These are phyloP conservation scores for Ethmia dodecea DNA, from an alignment of 2,888 invertebrate species.

Conservation along the genomic window DNA sequence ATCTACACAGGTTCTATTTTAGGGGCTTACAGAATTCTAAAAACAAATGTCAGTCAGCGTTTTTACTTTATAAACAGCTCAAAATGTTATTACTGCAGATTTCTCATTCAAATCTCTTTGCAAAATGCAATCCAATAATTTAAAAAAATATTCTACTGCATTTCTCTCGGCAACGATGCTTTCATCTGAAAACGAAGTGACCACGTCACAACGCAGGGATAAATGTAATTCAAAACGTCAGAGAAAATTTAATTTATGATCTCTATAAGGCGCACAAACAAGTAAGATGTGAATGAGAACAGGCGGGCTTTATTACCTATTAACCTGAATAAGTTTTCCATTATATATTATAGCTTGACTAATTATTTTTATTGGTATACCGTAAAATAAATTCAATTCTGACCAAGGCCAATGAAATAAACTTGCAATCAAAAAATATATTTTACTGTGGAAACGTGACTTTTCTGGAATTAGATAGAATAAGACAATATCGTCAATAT, in stretches of 20 bases:
- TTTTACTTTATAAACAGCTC: too few species aligned
- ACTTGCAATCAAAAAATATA: background rate
- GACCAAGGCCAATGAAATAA: background rate
- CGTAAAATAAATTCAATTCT: background rate
- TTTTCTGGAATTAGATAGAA: background rate
- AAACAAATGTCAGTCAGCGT: too few species aligned
- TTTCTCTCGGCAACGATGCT: slow-evolving; percentile 10
- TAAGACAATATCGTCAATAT: background rate
- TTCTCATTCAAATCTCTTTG: slow-evolving; percentile 1
- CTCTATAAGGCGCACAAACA: slow-evolving; percentile 15
- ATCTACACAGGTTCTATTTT: too few species aligned
- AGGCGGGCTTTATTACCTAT: slow-evolving; percentile 1
- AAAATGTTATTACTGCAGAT: background rate
- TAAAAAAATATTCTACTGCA: slow-evolving; percentile 4
- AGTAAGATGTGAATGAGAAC: slow-evolving; percentile 12
- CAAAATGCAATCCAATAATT: slow-evolving; percentile 3
- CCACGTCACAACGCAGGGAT: slow-evolving; percentile 13
- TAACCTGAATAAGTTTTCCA: background rate
- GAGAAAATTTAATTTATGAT: slow-evolving; percentile 23
- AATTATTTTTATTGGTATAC: background rate
- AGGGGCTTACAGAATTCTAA: too few species aligned
- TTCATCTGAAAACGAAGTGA: slow-evolving; percentile 19
- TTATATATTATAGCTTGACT: background rate
- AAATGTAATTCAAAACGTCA: slow-evolving; percentile 19
- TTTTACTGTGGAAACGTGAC: background rate